Evolutionary conservation across 1,140 invertebrate species (phyloP), one percentile per base, ranked within the genome.

Genomic region (Drosophila punjabiensis): DNA sequence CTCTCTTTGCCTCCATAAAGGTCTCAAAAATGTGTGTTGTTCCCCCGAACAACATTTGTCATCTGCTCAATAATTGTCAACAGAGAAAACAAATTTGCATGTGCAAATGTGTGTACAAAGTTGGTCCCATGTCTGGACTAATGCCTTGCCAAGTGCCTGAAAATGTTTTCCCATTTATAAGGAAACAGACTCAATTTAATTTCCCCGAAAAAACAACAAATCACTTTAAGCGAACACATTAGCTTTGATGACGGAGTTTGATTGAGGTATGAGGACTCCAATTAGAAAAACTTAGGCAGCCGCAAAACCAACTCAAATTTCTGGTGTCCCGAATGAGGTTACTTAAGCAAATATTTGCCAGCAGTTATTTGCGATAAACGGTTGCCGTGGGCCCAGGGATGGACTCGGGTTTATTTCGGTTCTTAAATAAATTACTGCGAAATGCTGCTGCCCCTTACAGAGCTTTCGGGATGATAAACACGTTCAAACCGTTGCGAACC

Each of bases 91-190:
- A 41, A 74, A 71, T 68, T 58, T 78, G 50, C 60, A 52, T 67
- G 37, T 58, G 47, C n/a, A 45, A 77, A 35, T 71, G 53, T 76
- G 48, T 61, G 70, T 32, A 61, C 24, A 47, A 59, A 61, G 33
- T 63, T 59, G 53, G 64, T 60, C 8, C 70, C 68, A 60, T 81
- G 68, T 63, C 33, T 47, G 78, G 35, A 24, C 43, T 32, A 78
- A 79, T 88, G 81, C 81, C 70, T 33, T 79, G 78, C 78, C 83
- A 85, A 82, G 70, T 82, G 75, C 33, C 68, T 58, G 82, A 55
- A 86, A 89, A 89, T 86, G 82, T 75, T 82, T 80, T 71, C 62
- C 71, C 86, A 90, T 90, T 89, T 89, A 89, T 86, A 86, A 90
- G 35, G 70, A 86, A 80, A 65, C 71, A 76, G 78, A 89, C 86